Evolutionary conservation across 1,140 invertebrate genomes (phyloP).

Genomic region (Anastrepha ludens): DNA sequence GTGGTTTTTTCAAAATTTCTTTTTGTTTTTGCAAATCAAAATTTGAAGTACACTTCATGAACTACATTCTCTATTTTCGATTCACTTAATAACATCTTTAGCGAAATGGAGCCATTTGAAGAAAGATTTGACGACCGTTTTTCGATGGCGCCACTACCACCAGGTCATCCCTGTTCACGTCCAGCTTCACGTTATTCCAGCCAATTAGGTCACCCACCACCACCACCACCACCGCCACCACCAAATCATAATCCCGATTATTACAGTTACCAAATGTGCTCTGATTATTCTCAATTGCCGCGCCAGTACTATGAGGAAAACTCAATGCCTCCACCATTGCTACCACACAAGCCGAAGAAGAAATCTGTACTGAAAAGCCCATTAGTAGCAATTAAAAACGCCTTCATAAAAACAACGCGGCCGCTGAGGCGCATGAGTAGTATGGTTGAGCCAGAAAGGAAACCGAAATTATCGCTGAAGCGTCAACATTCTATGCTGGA

Average conservation of each 20-base stretch:
- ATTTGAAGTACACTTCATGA: not conserved
- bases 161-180: constrained; percentile 61
- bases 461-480: constrained; percentile 65
- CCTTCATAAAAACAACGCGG: constrained; percentile 68
- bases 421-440: constrained; percentile 71
- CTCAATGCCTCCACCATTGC: constrained; percentile 63
- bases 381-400: constrained; percentile 70
- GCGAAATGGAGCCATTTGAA: constrained; percentile 74
- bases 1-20: not conserved
- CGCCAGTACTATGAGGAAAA: constrained; percentile 69
- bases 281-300: constrained; percentile 44
- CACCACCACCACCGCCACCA: constrained; percentile 36
- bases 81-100: constrained; percentile 63
- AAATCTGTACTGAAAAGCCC: constrained; percentile 72
- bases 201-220: constrained; percentile 61
- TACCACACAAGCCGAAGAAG: constrained; percentile 70
- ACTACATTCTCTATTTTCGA: not conserved
- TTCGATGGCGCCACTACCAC: constrained; percentile 61
- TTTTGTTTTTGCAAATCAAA: constrained; percentile 2
- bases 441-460: constrained; percentile 71
- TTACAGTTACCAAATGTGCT: constrained; percentile 60
- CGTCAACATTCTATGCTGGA: constrained; percentile 73
- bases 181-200: constrained; percentile 68
- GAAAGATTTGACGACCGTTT: constrained; percentile 68
- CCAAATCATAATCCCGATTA: constrained; percentile 66